phyloP scores from a whole-genome alignment of 2,888 invertebrate species.

The Bombyx huttoni region DNA sequence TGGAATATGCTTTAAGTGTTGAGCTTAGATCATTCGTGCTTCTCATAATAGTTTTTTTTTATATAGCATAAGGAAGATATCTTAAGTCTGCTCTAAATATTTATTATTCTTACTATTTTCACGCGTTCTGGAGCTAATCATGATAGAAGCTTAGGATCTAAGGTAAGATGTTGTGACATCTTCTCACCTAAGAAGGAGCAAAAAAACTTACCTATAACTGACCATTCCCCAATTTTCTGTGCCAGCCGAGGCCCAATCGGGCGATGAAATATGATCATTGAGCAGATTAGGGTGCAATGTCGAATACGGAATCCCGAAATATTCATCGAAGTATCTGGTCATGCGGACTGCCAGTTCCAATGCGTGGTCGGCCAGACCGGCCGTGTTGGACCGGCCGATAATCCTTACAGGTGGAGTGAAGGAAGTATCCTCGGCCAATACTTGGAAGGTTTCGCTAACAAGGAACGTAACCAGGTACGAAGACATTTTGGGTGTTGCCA shows the following conservation, averaged over 20 bases:
- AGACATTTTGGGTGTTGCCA: conserved; percentile 78
- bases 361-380: conserved; percentile 36
- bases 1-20: too few relatives aligned
- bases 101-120: too few relatives aligned
- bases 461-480: conserved; percentile 89
- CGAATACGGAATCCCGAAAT: conserved; percentile 46
- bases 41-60: too few relatives aligned
- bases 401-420: conserved; percentile 48
- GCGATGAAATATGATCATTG: conserved; percentile 58
- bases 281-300: conserved; percentile 38
- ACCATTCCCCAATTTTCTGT: conserved; percentile 69
- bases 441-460: conserved; percentile 67
- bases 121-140: too few relatives aligned
- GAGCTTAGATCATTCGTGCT: too few relatives aligned
- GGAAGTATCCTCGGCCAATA: conserved; percentile 41
- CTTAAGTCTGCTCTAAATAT: too few relatives aligned
- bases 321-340: conserved; percentile 48
- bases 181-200: background rate
- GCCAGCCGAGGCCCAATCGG: conserved; percentile 64
- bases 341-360: conserved; percentile 43
- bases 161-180: background rate
- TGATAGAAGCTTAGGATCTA: too few relatives aligned
- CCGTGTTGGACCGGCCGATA: conserved; percentile 55
- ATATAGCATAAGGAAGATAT: too few relatives aligned
- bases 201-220: conserved; percentile 45